Evolutionary conservation across 2,888 invertebrate species (phyloP), one percentile per base, ranked within the genome.

Genomic region (Chymomyza fuscimana): DNA sequence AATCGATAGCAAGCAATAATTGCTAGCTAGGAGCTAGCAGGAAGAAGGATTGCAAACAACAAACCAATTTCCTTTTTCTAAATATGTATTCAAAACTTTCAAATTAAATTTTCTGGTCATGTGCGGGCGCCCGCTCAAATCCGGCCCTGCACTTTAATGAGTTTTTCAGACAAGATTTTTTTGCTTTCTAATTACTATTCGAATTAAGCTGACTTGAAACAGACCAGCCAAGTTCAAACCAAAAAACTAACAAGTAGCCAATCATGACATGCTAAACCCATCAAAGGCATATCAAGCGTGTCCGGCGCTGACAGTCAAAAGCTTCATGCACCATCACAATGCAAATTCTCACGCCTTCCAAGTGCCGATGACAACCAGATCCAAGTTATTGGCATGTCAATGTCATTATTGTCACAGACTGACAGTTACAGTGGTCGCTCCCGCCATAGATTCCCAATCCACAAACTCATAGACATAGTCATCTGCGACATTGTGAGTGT

Each of bases 311-410:
- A 10, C 54, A 15, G 19, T 54, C 54, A 52, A 52, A 52, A 52
- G 15, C 52, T 32, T 4, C 40, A 40, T 32, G 52, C 52, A 54
- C 40, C 19, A 19, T 54, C 54, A 54, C 19, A 19, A 54, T 54
- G 54, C 15, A 54, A 22, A 19, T 54, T 54, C 54, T 19, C 54
- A 22, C 54, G 16, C 54, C 40, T 46, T 46, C 12, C 12, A 10
- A 46, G 40, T 12, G 40, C 40, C 12, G 40, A 46, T n/a, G 54
- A 54, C 54, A 16, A 16, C 9, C 63, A 64, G 59, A 52, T 69
- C 63, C 68, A 40, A 68, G 63, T 64, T 63, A 69, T 69, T 64
- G 64, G 63, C 52, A 64, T 69, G 64, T 60, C 68, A 69, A 36
- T 52, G 69, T 29, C 68, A 65, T 63, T 63, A 63, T 50, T 58